Base-by-base conservation (phyloP, 2,113 vertebrate genomes). In the Willisornis vidua region DNA sequence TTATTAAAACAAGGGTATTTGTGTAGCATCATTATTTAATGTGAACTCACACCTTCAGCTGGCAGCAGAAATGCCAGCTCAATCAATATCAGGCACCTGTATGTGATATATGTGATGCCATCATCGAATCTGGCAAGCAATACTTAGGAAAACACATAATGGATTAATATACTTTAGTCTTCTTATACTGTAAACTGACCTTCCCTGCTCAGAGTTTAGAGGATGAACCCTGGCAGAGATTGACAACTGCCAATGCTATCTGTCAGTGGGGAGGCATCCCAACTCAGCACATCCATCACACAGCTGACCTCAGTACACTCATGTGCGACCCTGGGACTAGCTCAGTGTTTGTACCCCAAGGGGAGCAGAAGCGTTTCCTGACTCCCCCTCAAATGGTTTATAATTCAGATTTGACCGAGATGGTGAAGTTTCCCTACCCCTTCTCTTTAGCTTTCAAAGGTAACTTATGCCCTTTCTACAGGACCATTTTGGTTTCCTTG, bases 401-500 rank as follows among this genome's bases (percentile, higher is more conserved):
- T 45, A 55, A 71, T 49, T 75, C 35, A 39, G 5, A 78, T 77
- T 74, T 87, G 45, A 35, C 3, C 7, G 15, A n/a, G 16, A 52
- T 58, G 49, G 10, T 19, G 45, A 61, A 49, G 22, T 31, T 66
- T 19, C 31, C 31, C 28, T 62, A 18, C 3, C 4, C 9, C 1
- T 77, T 14, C 35, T 58, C 19, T 61, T 90, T 19, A 51, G 23
- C 24, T 19, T 68, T 59, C 29, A 74, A 63, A 46, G 57, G n/a
- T 26, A n/a, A 11, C 23, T 37, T 65, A 6, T 23, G 17, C 20
- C 12, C 19, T 23, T 3, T 35, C 37, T 73, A 7, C 8, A 10
- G 0, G 3, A 55, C 14, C 2, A 1, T 66, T 78, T 54, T 19
- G 1, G 4, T 70, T 76, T 14, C 39, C 37, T 37, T 2, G 2